phyloP scores from a whole-genome alignment of 1,140 invertebrate species.

The Prorops nasuta region DNA sequence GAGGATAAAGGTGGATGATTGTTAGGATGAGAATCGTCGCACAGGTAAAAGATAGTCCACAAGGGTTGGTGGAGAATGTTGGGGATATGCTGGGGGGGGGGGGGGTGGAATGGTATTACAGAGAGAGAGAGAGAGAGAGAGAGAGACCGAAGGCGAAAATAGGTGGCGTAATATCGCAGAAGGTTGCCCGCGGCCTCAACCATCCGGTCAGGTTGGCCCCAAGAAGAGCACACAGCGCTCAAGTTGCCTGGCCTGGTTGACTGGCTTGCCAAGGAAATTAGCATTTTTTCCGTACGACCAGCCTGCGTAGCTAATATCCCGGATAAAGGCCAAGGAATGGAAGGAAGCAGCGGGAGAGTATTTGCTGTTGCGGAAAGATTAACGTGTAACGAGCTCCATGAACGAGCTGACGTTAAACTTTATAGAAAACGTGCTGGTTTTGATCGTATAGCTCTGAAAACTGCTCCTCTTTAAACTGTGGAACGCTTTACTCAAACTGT shows the following conservation, averaged over 20 bases:
- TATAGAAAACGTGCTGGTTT: slow-evolving; percentile 14
- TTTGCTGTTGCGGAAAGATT: slow-evolving; percentile 30
- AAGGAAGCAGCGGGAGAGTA: slow-evolving; percentile 16
- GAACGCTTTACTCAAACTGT: no score
- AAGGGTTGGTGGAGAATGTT: neutral
- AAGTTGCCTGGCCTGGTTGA: no score
- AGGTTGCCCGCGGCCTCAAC: neutral
- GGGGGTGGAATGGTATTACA: slow-evolving; percentile 1
- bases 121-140: slow-evolving; percentile 8
- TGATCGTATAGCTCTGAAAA: no score
- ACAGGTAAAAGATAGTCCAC: no score
- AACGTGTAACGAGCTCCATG: slow-evolving; percentile 29
- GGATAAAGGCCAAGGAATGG: slow-evolving; percentile 19
- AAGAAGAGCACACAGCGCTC: no score
- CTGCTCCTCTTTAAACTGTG: no score
- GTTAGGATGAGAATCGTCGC: no score
- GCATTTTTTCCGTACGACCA: slow-evolving; percentile 36
- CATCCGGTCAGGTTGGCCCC: no score
- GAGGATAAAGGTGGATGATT: no score
- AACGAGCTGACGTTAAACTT: slow-evolving; percentile 29
- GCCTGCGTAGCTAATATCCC: slow-evolving; percentile 24
- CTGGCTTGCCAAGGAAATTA: slow-evolving; percentile 32
- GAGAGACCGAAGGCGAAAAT: no score
- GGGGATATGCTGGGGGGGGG: neutral
- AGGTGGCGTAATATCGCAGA: slow-evolving; percentile 19